Evolutionary conservation across 2,797 vertebrate species (phyloP).

Genomic region (Darevskia nairensis): DNA sequence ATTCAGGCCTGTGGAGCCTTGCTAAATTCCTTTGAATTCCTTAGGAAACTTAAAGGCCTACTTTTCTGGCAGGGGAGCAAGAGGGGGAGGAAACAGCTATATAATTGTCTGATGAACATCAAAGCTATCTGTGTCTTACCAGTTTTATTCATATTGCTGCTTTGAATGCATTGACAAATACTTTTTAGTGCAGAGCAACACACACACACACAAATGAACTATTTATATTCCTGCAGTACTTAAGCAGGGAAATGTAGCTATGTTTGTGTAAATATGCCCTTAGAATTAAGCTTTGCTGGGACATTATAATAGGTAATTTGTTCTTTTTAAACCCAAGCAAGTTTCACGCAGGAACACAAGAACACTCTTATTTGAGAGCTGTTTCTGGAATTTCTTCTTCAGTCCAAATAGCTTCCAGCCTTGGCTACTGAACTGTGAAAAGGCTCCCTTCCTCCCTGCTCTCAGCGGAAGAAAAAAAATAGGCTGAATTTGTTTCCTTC

Average conservation of each 20-base stretch:
- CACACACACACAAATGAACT: conserved; percentile 27
- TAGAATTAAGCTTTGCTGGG: conserved; percentile 45
- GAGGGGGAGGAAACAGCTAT: conserved; percentile 55
- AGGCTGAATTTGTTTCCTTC: fast-evolving
- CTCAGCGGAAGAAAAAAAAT: fast-evolving
- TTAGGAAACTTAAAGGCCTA: conserved; percentile 59
- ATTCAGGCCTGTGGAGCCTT: conserved; percentile 62
- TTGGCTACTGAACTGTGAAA: conserved; percentile 1
- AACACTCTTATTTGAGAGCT: conserved; percentile 45
- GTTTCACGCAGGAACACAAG: conserved; percentile 3
- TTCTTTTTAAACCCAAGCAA: conserved; percentile 64
- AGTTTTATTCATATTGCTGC: conserved; percentile 62
- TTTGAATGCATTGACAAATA: conserved; percentile 49
- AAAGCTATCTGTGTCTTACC: conserved; percentile 59
- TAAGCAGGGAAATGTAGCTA: neutral
- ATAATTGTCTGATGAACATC: conserved; percentile 53
- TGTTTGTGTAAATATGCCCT: neutral
- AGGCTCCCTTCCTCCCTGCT: neutral
- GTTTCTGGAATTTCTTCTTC: conserved; percentile 73
- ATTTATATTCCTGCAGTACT: conserved; percentile 43
- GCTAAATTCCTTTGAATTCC: conserved; percentile 56
- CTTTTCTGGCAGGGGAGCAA: conserved; percentile 56
- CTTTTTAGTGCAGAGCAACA: conserved; percentile 41
- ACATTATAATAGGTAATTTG: conserved; percentile 61
- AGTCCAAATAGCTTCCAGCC: conserved; percentile 64